A percentile compares a stretch with the other conserved stretches of the same genome.
phyloP scores from a whole-genome alignment of 1,140 invertebrate species.

The Drosophila leontia region DNA sequence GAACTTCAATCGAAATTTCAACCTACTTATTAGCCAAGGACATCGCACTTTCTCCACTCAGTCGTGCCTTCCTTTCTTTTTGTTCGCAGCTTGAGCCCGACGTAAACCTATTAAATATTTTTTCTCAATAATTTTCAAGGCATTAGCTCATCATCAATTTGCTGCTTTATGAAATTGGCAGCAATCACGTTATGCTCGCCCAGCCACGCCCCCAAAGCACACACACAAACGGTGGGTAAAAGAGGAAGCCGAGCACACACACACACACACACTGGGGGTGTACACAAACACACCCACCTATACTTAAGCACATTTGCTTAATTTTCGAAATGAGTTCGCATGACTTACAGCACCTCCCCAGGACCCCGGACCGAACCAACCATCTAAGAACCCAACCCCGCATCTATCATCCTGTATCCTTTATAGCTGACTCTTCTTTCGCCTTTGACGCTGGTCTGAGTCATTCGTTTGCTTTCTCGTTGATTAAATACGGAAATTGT shows the following conservation, averaged over 20 bases:
- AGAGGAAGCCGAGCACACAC: conserved; percentile 18
- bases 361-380: neutral
- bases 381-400: conserved; percentile 11
- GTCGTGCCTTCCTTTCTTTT: conserved; percentile 10
- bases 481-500: conserved; percentile 79
- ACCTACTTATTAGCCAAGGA: neutral
- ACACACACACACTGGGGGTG: conserved; percentile 2
- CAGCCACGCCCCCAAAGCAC: conserved; percentile 56
- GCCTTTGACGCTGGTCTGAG: conserved; percentile 46
- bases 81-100: conserved; percentile 29
- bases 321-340: conserved; percentile 71
- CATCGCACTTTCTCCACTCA: neutral
- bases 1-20: conserved; percentile 6
- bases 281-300: conserved; percentile 27
- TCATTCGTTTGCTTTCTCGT: conserved; percentile 71
- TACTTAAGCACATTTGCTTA: conserved; percentile 53
- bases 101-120: conserved; percentile 57
- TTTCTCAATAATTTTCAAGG: conserved; percentile 59
- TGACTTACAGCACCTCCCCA: conserved; percentile 49
- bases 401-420: conserved; percentile 46
- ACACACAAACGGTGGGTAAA: conserved; percentile 12
- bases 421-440: conserved; percentile 40
- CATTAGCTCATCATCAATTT: conserved; percentile 76
- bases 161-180: conserved; percentile 65
- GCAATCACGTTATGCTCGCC: conserved; percentile 70